Conservation (phyloP, 2,888 invertebrate species). For the Philhelius pedissequus region DNA sequence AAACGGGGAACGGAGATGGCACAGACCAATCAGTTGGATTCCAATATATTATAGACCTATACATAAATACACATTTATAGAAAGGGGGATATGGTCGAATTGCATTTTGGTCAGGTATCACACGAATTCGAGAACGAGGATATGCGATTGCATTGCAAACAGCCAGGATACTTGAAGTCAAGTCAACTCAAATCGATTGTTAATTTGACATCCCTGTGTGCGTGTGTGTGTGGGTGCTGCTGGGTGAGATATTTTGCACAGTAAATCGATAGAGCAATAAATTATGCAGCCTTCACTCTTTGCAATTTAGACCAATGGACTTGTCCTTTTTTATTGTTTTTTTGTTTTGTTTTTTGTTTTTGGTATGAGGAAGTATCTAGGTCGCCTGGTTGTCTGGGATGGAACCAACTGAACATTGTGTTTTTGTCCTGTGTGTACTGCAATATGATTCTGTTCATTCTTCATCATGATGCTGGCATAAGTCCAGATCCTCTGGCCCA, state of each 20-base stretch:
- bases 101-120: constrained; percentile 43
- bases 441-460: constrained; percentile 27
- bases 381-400: constrained; percentile 47
- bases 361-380: constrained; percentile 29
- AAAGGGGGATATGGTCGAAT: not conserved
- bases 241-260: constrained; percentile 18
- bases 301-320: constrained; percentile 24
- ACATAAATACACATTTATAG: not conserved
- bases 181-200: constrained; percentile 53
- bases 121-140: not conserved
- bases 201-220: constrained; percentile 44
- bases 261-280: constrained; percentile 53
- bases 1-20: not conserved
- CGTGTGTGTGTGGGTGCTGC: not conserved
- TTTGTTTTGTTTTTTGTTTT: not conserved
- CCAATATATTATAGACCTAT: not conserved
- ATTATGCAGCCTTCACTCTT: constrained; percentile 38
- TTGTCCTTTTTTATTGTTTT: not conserved
- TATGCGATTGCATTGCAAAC: not conserved
- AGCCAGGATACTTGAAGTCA: constrained; percentile 8
- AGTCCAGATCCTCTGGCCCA: constrained; percentile 11
- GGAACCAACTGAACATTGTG: not conserved
- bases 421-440: constrained; percentile 25
- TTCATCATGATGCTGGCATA: constrained; percentile 19
- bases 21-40: not conserved